phyloP scores from a whole-genome alignment of 2,797 vertebrate genomes.

The Perdix hodgsoniae region DNA sequence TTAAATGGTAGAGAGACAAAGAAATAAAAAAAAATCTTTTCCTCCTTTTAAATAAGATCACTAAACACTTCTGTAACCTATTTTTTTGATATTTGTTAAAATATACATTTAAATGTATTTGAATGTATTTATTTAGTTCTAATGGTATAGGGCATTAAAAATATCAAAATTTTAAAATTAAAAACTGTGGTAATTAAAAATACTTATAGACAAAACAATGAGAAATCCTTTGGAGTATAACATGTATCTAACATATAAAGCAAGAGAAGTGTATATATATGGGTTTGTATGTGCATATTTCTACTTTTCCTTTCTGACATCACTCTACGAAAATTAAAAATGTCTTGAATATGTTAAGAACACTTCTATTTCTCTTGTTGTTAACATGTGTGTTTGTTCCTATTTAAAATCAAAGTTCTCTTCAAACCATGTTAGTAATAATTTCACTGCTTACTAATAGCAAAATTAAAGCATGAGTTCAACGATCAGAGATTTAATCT shows the following conservation, averaged over 20 bases:
- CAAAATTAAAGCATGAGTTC: not conserved
- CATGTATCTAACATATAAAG: not conserved
- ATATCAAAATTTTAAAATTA: not conserved
- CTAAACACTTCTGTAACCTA: not conserved
- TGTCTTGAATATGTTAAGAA: not conserved
- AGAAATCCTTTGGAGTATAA: not conserved
- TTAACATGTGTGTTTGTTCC: not conserved
- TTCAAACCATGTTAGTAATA: not conserved
- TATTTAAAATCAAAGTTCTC: not conserved
- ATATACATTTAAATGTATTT: not conserved
- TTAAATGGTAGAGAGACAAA: conserved; percentile 12
- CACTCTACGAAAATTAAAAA: not conserved
- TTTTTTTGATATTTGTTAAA: not conserved
- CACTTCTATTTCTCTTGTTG: not conserved
- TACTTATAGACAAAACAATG: not conserved
- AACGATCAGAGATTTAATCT: conserved; percentile 28
- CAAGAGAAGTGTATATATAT: not conserved
- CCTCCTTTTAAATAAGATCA: not conserved
- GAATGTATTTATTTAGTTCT: not conserved
- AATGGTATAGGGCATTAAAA: not conserved
- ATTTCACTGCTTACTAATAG: not conserved
- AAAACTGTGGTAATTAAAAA: not conserved
- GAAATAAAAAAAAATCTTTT: not conserved
- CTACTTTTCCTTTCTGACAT: not conserved
- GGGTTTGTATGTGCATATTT: rapidly evolving